Percentiles rank a stretch among this genome's conserved stretches.
These are phyloP conservation scores for Cololabis saira DNA, from an alignment of 2,113 vertebrate species.

Conservation along the genomic window DNA sequence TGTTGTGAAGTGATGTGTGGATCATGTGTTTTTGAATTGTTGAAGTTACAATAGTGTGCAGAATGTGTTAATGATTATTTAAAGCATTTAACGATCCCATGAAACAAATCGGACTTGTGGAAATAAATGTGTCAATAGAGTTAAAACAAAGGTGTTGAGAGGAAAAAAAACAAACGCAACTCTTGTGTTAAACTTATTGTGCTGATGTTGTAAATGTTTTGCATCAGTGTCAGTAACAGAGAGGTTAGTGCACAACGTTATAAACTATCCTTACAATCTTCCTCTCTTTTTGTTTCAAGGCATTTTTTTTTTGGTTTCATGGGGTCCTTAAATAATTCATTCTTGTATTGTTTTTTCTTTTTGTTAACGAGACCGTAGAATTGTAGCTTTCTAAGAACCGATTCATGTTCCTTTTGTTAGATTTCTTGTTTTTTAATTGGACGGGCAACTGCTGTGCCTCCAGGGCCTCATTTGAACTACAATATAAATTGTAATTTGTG, in stretches of 20 bases:
- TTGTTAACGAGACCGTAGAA: constrained; percentile 2
- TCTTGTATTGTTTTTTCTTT: no score
- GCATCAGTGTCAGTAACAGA: no score
- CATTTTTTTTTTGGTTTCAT: no score
- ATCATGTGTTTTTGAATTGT: constrained; percentile 13
- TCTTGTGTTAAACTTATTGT: background rate
- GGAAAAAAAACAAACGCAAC: background rate
- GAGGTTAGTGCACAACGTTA: no score
- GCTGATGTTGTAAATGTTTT: no score
- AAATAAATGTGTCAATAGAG: background rate
- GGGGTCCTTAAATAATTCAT: no score
- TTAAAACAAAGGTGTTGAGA: no score
- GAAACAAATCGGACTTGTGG: constrained; percentile 9
- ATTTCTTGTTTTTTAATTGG: background rate
- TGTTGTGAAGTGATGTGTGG: constrained; percentile 36
- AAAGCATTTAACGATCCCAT: constrained; percentile 22
- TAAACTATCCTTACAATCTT: constrained; percentile 14
- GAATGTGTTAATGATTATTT: constrained; percentile 19
- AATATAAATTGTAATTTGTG: background rate
- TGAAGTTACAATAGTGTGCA: constrained; percentile 43
- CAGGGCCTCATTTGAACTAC: constrained; percentile 14
- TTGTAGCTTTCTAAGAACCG: constrained; percentile 2
- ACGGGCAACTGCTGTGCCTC: no score
- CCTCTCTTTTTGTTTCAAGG: background rate
- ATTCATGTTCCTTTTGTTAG: background rate